These are phyloP conservation scores for Tribolium castaneum DNA, from an alignment of 1,140 invertebrate genomes.

Conservation along the genomic window DNA sequence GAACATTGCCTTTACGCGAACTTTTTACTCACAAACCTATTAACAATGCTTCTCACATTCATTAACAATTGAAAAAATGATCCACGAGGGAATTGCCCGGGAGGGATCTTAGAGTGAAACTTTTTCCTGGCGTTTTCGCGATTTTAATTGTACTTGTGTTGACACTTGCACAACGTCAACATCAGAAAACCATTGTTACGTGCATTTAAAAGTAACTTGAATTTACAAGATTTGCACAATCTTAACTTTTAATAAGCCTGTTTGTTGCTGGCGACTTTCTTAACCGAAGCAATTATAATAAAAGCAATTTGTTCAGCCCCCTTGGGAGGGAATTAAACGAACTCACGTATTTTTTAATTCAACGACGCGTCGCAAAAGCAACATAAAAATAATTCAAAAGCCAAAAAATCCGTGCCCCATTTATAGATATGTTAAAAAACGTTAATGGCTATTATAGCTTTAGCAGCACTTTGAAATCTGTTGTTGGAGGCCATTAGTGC, in stretches of 20 bases:
- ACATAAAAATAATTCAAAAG: no score
- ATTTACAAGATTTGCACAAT: neutral
- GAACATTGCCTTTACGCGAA: conserved; percentile 12
- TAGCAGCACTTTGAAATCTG: neutral
- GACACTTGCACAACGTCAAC: neutral
- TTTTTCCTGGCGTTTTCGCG: neutral
- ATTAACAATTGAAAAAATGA: conserved; percentile 35
- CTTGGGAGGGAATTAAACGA: neutral
- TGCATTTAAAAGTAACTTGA: neutral
- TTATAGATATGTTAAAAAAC: no score
- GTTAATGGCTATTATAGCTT: no score
- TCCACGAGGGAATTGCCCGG: neutral
- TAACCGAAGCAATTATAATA: neutral
- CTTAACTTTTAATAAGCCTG: neutral
- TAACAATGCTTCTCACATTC: conserved; percentile 24
- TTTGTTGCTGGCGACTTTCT: neutral
- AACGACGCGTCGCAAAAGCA: no score
- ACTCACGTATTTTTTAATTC: neutral
- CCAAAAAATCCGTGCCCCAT: no score
- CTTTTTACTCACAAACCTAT: conserved; percentile 20
- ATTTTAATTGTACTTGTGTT: neutral
- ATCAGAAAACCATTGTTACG: neutral
- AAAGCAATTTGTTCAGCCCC: neutral
- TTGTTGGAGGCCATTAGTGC: conserved; percentile 3
- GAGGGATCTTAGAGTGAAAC: neutral